A percentile compares a stretch with the other conserved stretches of the same genome.
Conservation (phyloP, 2,113 vertebrate species). For the Odocoileus hemionus region DNA sequence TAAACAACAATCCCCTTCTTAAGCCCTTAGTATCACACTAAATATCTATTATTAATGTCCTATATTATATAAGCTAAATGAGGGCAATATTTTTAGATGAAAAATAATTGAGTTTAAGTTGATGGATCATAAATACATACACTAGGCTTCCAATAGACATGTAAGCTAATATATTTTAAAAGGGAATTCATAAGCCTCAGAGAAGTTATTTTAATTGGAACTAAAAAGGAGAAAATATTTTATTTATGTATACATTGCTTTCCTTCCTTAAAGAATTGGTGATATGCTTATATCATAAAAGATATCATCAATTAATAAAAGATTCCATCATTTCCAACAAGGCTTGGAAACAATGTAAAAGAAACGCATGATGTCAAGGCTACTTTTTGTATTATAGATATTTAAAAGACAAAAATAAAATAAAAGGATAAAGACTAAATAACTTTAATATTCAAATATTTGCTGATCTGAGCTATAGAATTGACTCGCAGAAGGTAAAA, state of each 20-base stretch:
- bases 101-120: not conserved
- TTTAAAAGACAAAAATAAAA: not conserved
- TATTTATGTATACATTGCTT: not conserved
- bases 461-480: not conserved
- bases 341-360: not conserved
- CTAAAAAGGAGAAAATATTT: not conserved
- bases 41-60: not conserved
- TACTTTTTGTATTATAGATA: not conserved
- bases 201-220: not conserved
- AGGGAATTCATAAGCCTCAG: not conserved
- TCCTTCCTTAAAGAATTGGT: not conserved
- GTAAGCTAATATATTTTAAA: not conserved
- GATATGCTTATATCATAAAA: not conserved
- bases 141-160: not conserved
- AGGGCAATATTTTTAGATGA: not conserved
- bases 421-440: not conserved
- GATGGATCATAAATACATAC: not conserved
- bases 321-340: not conserved
- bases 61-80: not conserved
- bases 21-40: not conserved
- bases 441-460: not conserved
- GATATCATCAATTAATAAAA: not conserved
- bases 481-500: not conserved
- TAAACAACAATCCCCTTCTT: not conserved
- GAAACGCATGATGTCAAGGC: not conserved